Evolutionary conservation across 2,113 vertebrate genomes (phyloP), one percentile per base, ranked within the genome.

Genomic region (Erythrolamprus reginae): DNA sequence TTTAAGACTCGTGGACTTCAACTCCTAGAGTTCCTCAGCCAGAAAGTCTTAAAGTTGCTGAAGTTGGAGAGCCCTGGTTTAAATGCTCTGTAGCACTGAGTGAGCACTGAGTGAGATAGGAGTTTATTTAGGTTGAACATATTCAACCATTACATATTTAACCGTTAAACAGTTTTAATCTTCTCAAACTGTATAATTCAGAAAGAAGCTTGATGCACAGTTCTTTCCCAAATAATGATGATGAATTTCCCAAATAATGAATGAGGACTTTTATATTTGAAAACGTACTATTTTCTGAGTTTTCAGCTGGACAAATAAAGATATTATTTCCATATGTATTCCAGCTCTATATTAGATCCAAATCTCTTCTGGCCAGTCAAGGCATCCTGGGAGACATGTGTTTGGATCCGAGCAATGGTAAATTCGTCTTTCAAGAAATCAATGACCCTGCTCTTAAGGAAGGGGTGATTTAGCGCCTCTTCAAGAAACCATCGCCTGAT

Each of bases 181-280:
- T 48, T 61, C 26, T 28, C 0, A 1, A 28, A n/a, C 10, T 15
- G 58, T 65, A n/a, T n/a, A 28, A n/a, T n/a, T 65, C 52, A 52
- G 51, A 51, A 86, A n/a, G n/a, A 51, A n/a, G 84, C 3, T 24
- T 12, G 28, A 3, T 52, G 3, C 21, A 56, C 55, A 24, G 7
- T 56, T 24, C 3, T 48, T 33, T 15, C 5, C 84, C 52, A n/a
- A n/a, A n/a, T n/a, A n/a, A n/a, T n/a, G n/a, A n/a, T n/a, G n/a
- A n/a, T n/a, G n/a, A n/a, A n/a, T n/a, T n/a, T n/a, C n/a, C n/a
- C n/a, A n/a, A n/a, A n/a, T n/a, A n/a, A n/a, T n/a, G n/a, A n/a
- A n/a, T n/a, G n/a, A n/a, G 92, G 91, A 53, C 86, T 89, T 92
- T 91, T 15, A n/a, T 12, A 89, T 92, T 77, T 77, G 70, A 42